Percentiles rank a stretch among this genome's conserved stretches.
Evolutionary conservation across 2,113 vertebrate genomes (phyloP).

Genomic region (Empidonax alnorum): DNA sequence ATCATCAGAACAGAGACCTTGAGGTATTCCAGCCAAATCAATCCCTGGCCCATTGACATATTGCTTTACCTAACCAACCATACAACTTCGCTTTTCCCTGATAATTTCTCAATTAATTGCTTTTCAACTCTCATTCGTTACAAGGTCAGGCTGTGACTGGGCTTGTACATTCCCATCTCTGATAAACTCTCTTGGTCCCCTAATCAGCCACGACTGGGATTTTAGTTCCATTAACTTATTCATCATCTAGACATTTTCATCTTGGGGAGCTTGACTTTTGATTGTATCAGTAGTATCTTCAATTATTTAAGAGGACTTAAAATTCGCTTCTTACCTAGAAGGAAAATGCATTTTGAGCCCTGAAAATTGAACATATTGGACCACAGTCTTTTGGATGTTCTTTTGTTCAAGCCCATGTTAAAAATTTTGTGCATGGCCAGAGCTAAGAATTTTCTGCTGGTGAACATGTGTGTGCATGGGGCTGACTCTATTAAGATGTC

Average conservation of each 20-base stretch:
- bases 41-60: constrained; percentile 85
- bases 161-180: constrained; percentile 60
- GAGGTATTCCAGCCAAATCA: constrained; percentile 84
- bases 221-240: constrained; percentile 80
- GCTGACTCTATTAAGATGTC: constrained; percentile 56
- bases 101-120: constrained; percentile 90
- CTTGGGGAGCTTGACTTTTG: constrained; percentile 69
- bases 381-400: not conserved
- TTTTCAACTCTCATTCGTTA: constrained; percentile 87
- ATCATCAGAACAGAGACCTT: constrained; percentile 84
- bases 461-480: constrained; percentile 20
- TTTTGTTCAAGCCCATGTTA: not conserved
- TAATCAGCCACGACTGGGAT: constrained; percentile 69
- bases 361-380: not conserved
- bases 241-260: constrained; percentile 71
- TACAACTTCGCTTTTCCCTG: constrained; percentile 80
- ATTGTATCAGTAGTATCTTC: constrained; percentile 69
- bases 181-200: constrained; percentile 64
- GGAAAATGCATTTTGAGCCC: constrained; percentile 20
- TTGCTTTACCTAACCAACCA: constrained; percentile 87
- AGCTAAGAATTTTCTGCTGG: not conserved
- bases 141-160: constrained; percentile 83
- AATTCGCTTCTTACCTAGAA: constrained; percentile 43
- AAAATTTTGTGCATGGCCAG: not conserved
- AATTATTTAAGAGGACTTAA: constrained; percentile 71